Percentiles rank a stretch among this genome's conserved stretches.
Evolutionary conservation across 2,113 vertebrate genomes (phyloP).

Genomic region (Tupaia chinensis): DNA sequence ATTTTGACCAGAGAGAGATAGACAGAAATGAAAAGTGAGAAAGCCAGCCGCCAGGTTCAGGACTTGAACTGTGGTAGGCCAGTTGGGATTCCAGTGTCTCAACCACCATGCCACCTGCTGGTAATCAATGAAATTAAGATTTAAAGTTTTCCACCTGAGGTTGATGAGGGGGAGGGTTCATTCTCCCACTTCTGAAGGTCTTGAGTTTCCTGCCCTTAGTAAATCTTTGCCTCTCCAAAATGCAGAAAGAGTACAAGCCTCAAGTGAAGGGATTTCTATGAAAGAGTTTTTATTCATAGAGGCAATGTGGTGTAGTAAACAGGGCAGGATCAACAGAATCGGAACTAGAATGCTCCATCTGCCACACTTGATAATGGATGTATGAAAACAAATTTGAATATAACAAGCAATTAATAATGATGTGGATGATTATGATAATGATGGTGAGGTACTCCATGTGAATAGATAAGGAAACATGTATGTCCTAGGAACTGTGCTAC

Average conservation of each 20-base stretch:
- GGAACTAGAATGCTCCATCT: not conserved
- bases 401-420: not conserved
- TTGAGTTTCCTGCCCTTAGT: not conserved
- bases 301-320: not conserved
- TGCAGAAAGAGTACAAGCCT: not conserved
- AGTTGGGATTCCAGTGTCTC: too few species aligned
- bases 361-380: not conserved
- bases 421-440: not conserved
- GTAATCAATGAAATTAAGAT: not conserved
- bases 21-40: too few species aligned
- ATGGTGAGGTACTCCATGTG: not conserved
- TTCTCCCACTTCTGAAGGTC: not conserved
- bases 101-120: too few species aligned
- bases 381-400: not conserved
- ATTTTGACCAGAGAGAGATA: too few species aligned
- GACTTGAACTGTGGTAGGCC: too few species aligned
- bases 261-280: not conserved
- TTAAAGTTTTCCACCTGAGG: not conserved
- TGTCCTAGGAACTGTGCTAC: not conserved
- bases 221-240: not conserved
- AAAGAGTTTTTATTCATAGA: not conserved
- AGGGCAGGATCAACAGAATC: not conserved
- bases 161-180: not conserved
- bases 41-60: too few species aligned
- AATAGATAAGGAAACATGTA: not conserved